A percentile compares a stretch with the other conserved stretches of the same genome.
Conservation (phyloP, 1,140 invertebrate species). For the Caenorhabditis briggsae region DNA sequence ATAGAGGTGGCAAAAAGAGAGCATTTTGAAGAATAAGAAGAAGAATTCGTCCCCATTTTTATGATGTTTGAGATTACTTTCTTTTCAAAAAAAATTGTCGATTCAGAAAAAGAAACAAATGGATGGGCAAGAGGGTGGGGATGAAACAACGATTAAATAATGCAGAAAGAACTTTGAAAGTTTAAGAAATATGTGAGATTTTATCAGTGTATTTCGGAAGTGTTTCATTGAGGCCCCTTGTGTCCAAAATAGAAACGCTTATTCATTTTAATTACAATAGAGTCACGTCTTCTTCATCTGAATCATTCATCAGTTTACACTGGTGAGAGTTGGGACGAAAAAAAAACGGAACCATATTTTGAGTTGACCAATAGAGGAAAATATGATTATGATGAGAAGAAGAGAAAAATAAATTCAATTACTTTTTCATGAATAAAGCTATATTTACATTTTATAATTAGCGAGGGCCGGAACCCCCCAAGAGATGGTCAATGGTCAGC, state of each 20-base stretch:
- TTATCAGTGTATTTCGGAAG: background rate
- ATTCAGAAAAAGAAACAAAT: no score
- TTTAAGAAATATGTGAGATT: background rate
- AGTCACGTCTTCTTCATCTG: conserved; percentile 15
- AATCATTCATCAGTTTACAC: conserved; percentile 13
- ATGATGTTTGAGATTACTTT: background rate
- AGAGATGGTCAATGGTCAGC: conserved; percentile 6
- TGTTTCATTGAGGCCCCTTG: background rate
- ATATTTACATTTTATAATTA: conserved; percentile 6
- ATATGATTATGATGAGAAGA: background rate
- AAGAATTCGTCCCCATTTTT: background rate
- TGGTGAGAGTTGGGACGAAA: background rate
- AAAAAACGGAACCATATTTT: background rate
- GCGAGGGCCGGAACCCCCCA: background rate
- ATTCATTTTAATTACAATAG: background rate
- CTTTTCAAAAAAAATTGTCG: background rate
- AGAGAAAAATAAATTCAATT: background rate
- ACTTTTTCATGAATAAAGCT: background rate
- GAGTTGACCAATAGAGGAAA: no score
- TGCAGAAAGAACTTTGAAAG: background rate
- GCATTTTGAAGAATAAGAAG: conserved; percentile 4
- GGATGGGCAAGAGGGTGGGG: no score
- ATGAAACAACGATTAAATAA: background rate
- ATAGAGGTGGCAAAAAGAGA: conserved; percentile 10
- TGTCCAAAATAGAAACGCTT: background rate